Percentiles rank a stretch among this genome's conserved stretches.
phyloP scores from a whole-genome alignment of 35 echinoderm and acorn worm genomes.

The Amphiura filiformis region DNA sequence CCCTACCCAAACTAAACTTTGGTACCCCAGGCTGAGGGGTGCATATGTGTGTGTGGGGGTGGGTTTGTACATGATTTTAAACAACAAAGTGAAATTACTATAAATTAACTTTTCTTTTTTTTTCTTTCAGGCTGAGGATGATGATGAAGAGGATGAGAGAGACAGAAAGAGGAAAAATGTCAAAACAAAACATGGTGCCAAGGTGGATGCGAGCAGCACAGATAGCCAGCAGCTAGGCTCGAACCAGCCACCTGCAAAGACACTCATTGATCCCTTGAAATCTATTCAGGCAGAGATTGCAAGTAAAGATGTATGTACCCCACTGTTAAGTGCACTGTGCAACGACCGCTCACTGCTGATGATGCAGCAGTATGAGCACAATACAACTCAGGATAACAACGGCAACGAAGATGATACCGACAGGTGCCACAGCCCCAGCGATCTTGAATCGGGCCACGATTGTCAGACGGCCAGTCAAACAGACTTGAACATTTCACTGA shows the following conservation, averaged over 20 bases:
- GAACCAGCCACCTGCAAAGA: neutral
- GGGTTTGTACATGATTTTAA: no score
- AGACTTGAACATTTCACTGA: conserved; percentile 82
- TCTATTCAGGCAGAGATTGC: conserved; percentile 88
- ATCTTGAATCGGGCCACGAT: conserved; percentile 61
- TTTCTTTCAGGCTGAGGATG: conserved; percentile 52
- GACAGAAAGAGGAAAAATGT: conserved; percentile 19
- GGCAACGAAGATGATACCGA: conserved; percentile 28
- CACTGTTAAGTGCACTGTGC: conserved; percentile 89
- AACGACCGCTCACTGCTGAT: conserved; percentile 80
- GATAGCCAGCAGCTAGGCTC: neutral
- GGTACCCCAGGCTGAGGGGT: no score
- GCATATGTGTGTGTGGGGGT: no score
- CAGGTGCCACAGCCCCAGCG: conserved; percentile 59
- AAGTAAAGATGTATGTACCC: conserved; percentile 70
- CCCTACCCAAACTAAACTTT: no score
- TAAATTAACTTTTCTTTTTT: conserved; percentile 2
- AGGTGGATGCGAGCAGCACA: neutral
- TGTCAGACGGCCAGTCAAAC: conserved; percentile 43
- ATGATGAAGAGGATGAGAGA: conserved; percentile 36
- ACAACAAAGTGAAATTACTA: no score
- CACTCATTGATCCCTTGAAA: conserved; percentile 63
- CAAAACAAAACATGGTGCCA: neutral
- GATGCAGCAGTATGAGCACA: conserved; percentile 65
- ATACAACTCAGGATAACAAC: conserved; percentile 49